Evolutionary conservation across 1,140 invertebrate genomes (phyloP).

Genomic region (Arion vulgaris): DNA sequence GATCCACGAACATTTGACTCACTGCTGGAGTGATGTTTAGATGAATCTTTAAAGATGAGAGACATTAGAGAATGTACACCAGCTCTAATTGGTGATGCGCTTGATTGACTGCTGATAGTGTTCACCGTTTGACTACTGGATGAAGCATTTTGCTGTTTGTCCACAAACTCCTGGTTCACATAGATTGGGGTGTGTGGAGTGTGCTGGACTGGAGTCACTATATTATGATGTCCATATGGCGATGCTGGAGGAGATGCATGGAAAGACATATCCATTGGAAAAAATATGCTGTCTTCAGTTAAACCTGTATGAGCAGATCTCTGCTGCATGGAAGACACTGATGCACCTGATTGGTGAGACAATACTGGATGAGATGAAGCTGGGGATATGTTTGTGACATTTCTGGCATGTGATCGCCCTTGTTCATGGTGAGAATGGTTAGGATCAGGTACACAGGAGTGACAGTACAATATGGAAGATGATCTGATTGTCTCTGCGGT

Average conservation of each 20-base stretch:
- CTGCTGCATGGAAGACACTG: not conserved
- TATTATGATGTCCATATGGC: not conserved
- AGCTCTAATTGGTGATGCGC: not conserved
- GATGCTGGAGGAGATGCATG: slow-evolving; percentile 16
- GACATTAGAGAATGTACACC: slow-evolving; percentile 27
- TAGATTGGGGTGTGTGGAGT: slow-evolving; percentile 19
- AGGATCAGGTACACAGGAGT: not conserved
- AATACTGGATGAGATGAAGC: not conserved
- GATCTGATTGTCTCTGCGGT: slow-evolving; percentile 3
- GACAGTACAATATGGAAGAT: not conserved
- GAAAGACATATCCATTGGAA: slow-evolving; percentile 20
- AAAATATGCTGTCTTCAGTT: slow-evolving; percentile 16
- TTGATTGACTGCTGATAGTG: slow-evolving; percentile 21
- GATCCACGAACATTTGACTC: not conserved
- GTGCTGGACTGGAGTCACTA: not conserved
- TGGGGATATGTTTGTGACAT: not conserved
- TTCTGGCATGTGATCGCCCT: not conserved
- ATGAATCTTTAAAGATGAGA: slow-evolving; percentile 24
- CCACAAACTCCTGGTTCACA: slow-evolving; percentile 37
- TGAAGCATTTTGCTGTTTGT: not conserved
- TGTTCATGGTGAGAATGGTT: not conserved
- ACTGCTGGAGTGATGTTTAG: not conserved
- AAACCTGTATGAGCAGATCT: not conserved
- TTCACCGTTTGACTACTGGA: slow-evolving; percentile 4
- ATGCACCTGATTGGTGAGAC: not conserved